These are phyloP conservation scores for Eupsittula cactorum DNA, from an alignment of 2,113 vertebrate genomes.

Conservation along the genomic window DNA sequence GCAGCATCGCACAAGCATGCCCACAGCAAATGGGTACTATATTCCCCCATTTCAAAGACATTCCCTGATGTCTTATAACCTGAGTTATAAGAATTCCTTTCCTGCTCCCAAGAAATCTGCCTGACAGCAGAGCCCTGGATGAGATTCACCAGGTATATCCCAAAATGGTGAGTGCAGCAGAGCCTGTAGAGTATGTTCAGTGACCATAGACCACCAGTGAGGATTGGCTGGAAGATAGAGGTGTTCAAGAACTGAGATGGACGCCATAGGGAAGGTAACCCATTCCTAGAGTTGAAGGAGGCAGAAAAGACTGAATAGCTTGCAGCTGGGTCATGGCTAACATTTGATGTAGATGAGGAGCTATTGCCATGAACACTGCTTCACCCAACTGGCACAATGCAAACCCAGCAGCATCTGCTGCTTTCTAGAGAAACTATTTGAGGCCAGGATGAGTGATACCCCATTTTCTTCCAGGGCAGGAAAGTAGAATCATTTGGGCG, in stretches of 20 bases:
- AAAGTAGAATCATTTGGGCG: not conserved
- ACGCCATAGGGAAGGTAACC: not conserved
- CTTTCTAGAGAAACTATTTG: not conserved
- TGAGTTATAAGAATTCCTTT: not conserved
- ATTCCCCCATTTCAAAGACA: not conserved
- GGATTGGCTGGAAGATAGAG: not conserved
- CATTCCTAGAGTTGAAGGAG: not conserved
- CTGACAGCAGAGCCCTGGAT: not conserved
- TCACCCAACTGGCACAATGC: not conserved
- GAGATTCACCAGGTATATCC: not conserved
- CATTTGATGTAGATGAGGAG: not conserved
- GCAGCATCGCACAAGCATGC: not conserved
- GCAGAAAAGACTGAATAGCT: not conserved
- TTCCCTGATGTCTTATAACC: not conserved
- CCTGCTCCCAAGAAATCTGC: not conserved
- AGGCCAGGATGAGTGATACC: not conserved
- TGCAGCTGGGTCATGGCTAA: not conserved
- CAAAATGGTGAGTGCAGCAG: not conserved
- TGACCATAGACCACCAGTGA: not conserved
- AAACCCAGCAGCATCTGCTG: not conserved
- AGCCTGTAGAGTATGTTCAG: not conserved
- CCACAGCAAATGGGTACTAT: not conserved
- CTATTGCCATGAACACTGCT: not conserved
- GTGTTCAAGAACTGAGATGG: not conserved
- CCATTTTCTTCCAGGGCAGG: not conserved